Evolutionary conservation across 1,140 invertebrate species (phyloP).

Genomic region (Leptinotarsa defecta): DNA sequence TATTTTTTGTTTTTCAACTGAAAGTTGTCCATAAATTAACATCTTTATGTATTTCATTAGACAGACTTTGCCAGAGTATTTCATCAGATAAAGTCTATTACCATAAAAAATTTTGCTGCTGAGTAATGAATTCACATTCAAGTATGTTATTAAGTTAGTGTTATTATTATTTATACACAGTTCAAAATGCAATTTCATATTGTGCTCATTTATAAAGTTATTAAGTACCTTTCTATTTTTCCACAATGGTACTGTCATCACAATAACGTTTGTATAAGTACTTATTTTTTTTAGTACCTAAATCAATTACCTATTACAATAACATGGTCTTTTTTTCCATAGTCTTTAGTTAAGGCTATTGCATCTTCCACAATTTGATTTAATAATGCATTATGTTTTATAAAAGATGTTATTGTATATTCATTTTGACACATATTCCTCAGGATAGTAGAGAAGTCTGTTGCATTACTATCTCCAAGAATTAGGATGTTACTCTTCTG

Average conservation of each 20-base stretch:
- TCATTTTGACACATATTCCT: not conserved
- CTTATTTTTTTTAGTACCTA: conserved; percentile 3
- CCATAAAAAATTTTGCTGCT: conserved; percentile 4
- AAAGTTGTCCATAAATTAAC: too few relatives aligned
- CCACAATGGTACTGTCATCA: conserved; percentile 13
- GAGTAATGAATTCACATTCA: conserved; percentile 11
- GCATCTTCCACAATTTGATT: not conserved
- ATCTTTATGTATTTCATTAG: too few relatives aligned
- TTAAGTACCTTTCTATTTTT: conserved; percentile 5
- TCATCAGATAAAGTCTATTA: not conserved
- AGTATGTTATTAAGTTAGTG: not conserved
- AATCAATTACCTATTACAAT: conserved; percentile 9
- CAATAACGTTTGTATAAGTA: conserved; percentile 12
- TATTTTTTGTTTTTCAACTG: too few relatives aligned
- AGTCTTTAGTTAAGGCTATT: conserved; percentile 4
- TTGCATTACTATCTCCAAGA: not conserved
- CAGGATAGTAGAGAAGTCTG: not conserved
- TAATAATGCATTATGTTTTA: conserved; percentile 15
- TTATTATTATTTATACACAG: too few relatives aligned
- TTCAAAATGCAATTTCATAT: not conserved
- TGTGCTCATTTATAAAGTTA: conserved; percentile 9
- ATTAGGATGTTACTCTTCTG: conserved; percentile 11
- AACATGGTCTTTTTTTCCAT: conserved; percentile 7
- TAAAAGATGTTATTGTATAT: conserved; percentile 8
- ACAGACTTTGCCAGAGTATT: not conserved